Base-by-base conservation (phyloP, 1,140 invertebrate genomes). In the Brachionus manjavacas region DNA sequence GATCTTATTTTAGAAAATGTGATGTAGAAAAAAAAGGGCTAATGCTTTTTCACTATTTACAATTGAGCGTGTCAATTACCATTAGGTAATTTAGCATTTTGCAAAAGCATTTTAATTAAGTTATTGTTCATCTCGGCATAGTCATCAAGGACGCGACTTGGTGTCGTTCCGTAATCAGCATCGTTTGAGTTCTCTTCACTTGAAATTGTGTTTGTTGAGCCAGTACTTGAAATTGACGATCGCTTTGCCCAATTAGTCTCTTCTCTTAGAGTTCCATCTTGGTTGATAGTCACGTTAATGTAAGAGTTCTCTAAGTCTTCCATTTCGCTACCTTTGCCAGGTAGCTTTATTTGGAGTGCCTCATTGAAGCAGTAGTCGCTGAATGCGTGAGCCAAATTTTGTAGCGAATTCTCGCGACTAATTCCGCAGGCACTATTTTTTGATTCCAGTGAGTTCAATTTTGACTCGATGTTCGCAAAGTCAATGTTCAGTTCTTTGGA, bases 401-500 rank as follows among this genome's bases (percentile, higher is more conserved):
- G 41, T 31, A 49, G 12, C 25, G 72, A 76, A 49, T 46, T 76
- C 1, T 76, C 25, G 14, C 72, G 72, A 25, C 72, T 76, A n/a
- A 76, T 76, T 25, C 9, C 35, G 1, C 35, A 72, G 2, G 0
- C 14, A 43, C 43, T 46, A 23, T 52, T 76, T 2, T 76, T 76
- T 28, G 39, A 41, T 41, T 74, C 16, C 43, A 74, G 11, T 16
- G 2, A 9, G 31, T 76, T 28, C 14, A 76, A 12, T 76, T 76
- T 28, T 28, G 72, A 25, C 31, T 81, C 79, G 1, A 81, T 81
- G 12, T 68, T 60, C 3, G 52, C 79, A 81, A 81, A 81, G 16
- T 81, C 79, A 41, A 81, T 43, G 12, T 81, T 81, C 14, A 81
- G 41, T 64, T 81, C 79, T 64, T 68, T 81, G 7, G 79, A 64